Evolutionary conservation across 2,113 vertebrate species (phyloP), one percentile per base, ranked within the genome.

Genomic region (Calidris pygmaea): DNA sequence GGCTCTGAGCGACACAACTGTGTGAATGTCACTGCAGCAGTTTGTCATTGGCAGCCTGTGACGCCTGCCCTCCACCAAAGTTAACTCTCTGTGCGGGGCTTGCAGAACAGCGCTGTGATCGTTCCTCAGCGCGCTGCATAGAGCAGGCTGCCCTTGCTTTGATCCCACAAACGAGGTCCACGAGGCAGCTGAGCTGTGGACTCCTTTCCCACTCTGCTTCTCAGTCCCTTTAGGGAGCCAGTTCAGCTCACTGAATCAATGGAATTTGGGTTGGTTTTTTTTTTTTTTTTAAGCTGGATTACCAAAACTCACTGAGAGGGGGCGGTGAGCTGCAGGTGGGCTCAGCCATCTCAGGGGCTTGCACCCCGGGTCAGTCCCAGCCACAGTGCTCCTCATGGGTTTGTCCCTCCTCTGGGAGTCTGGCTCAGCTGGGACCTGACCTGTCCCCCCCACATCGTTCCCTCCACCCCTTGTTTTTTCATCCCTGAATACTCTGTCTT

Each of bases 1-100:
- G 35, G 72, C 26, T 94, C 50, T 39, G 60, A 70, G 90, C 74
- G 63, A 50, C 67, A 75, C 10, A 3, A 4, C 30, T 19, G 27
- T 74, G 15, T 81, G 86, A 92, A 85, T 92, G 93, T 93, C 93
- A 89, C 59, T 93, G 91, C 93, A 95, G 91, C 91, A 91, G 71
- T 93, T 93, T 85, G 87, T 93, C 74, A 37, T 34, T 94, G 92
- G 92, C 73, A 72, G 82, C 70, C 85, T 60, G 53, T 62, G 90
- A 83, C 0, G 10, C 71, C 52, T 96, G 86, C 50, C 41, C 47
- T 93, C 86, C 73, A 53, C 89, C 91, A 78, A 72, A 95, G 91
- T 71, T 85, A 95, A 67, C 86, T 59, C 65, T 63, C 59, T 81
- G 0, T 35, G 83, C 76, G 63, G 83, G 87, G 86, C 52, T 89